phyloP scores from a whole-genome alignment of 2,888 invertebrate genomes.

The Agrochola lota region DNA sequence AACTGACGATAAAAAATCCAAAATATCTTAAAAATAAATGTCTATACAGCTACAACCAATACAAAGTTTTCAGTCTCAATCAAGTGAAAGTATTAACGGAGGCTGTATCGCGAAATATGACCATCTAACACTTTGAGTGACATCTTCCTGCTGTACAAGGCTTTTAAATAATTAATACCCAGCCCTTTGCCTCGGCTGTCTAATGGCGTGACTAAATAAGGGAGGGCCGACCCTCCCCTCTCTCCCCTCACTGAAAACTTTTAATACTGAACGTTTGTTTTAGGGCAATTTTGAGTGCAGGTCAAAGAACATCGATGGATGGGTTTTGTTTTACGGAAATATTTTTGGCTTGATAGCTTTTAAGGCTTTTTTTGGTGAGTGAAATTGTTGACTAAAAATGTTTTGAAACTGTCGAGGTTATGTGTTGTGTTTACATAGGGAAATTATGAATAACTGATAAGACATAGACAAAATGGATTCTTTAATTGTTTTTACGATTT shows the following conservation, averaged over 20 bases:
- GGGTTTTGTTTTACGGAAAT: constrained; percentile 28
- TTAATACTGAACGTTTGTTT: constrained; percentile 83
- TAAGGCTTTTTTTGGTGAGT: not conserved
- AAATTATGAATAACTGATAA: not conserved
- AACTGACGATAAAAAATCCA: not conserved
- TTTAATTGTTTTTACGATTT: not conserved
- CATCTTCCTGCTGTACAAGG: constrained; percentile 71
- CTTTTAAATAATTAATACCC: constrained; percentile 83
- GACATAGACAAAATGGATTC: not conserved
- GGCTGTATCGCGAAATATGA: constrained; percentile 59
- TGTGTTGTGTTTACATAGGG: not conserved
- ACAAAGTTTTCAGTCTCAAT: constrained; percentile 29
- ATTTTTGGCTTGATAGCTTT: constrained; percentile 24
- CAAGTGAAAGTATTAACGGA: constrained; percentile 42
- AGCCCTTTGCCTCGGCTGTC: constrained; percentile 87
- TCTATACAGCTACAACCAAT: not conserved
- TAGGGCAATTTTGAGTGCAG: constrained; percentile 76
- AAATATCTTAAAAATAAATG: not conserved
- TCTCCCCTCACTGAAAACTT: constrained; percentile 77
- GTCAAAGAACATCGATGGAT: constrained; percentile 55
- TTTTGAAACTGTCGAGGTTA: not conserved
- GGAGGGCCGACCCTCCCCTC: constrained; percentile 75
- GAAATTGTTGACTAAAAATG: not conserved
- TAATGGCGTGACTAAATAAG: constrained; percentile 89
- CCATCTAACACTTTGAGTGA: constrained; percentile 69